phyloP scores from a whole-genome alignment of 1,140 invertebrate species.

The Sogatella furcifera region DNA sequence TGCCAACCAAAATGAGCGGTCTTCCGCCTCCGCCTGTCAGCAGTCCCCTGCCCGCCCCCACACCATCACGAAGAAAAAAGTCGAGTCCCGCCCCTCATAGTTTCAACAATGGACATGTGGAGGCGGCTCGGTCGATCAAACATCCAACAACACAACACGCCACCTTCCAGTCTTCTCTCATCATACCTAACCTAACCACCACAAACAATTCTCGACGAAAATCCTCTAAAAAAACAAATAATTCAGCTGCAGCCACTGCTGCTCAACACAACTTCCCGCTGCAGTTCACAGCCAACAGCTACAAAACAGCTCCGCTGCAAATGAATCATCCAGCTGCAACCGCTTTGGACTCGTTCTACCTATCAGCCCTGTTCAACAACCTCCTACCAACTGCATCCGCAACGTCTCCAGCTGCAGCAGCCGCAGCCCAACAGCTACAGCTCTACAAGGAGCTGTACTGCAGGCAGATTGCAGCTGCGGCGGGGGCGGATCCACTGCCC shows the following conservation, averaged over 20 bases:
- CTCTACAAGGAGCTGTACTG: conserved; percentile 34
- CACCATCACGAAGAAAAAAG: background rate
- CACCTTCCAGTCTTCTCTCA: conserved; percentile 23
- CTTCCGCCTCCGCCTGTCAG: conserved; percentile 27
- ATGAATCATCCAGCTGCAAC: too few relatives aligned
- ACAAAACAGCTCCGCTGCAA: background rate
- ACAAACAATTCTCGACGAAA: conserved; percentile 13
- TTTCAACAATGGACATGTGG: background rate
- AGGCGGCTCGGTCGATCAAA: too few relatives aligned
- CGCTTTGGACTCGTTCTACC: conserved; percentile 30
- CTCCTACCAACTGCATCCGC: conserved; percentile 7
- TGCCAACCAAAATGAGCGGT: conserved; percentile 29
- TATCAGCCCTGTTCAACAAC: conserved; percentile 32
- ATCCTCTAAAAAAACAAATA: background rate
- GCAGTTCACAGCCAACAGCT: conserved; percentile 20
- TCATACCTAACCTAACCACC: conserved; percentile 7
- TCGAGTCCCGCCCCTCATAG: background rate
- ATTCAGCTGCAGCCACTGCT: conserved; percentile 1
- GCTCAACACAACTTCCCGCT: background rate
- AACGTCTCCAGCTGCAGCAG: conserved; percentile 9
- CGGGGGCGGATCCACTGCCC: background rate
- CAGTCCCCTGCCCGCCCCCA: background rate
- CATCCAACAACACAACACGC: conserved; percentile 22
- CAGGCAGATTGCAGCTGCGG: conserved; percentile 3
- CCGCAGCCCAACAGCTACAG: conserved; percentile 31